phyloP scores from a whole-genome alignment of 2,113 vertebrate species.

The Felis chaus region DNA sequence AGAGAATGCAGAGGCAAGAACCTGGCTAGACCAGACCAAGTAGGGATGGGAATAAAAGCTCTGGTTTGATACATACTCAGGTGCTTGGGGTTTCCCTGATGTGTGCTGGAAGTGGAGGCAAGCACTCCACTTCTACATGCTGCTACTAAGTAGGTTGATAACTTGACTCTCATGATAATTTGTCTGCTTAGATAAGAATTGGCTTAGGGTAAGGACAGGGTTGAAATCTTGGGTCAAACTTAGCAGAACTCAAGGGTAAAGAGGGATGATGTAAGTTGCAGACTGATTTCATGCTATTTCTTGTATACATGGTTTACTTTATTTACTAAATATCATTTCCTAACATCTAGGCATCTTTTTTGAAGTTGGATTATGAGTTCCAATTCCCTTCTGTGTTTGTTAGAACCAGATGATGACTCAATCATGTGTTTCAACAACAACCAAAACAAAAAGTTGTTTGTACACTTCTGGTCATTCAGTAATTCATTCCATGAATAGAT shows the following conservation, averaged over 20 bases:
- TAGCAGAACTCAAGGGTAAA: neutral
- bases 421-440: neutral
- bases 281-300: neutral
- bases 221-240: neutral
- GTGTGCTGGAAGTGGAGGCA: neutral
- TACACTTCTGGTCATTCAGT: neutral
- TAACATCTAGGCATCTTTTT: neutral
- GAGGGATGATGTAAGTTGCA: neutral
- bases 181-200: neutral
- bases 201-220: neutral
- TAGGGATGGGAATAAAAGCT: neutral
- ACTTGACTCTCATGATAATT: neutral
- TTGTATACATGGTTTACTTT: neutral
- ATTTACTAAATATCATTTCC: conserved; percentile 8
- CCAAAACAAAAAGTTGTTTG: neutral
- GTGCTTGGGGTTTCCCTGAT: neutral
- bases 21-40: neutral
- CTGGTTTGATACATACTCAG: neutral
- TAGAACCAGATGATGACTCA: neutral
- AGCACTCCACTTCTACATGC: neutral
- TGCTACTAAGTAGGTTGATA: neutral
- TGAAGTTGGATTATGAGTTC: neutral
- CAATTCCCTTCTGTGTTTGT: neutral
- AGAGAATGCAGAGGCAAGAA: neutral
- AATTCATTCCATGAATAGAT: neutral